Evolutionary conservation across 2,797 vertebrate species (phyloP), one percentile per base, ranked within the genome.

Genomic region (Dipus sagitta): DNA sequence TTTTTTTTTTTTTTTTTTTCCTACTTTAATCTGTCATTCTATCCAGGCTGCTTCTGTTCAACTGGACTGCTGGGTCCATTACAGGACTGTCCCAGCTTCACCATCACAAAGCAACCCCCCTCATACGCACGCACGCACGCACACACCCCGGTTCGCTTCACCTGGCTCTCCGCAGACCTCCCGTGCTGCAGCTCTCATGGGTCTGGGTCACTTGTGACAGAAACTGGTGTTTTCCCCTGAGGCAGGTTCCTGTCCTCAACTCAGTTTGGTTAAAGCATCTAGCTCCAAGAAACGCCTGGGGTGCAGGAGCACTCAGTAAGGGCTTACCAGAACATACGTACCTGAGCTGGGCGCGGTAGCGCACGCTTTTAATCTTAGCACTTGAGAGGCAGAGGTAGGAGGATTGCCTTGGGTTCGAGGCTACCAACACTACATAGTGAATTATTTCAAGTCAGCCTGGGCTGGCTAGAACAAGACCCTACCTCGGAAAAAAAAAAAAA

Each of bases 1-100:
- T 90, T 83, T 62, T 86, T 42, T n/a, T 9, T 24, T 90, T 83
- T 62, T 86, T 42, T 9, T 24, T 90, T 83, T 62, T 86, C 32
- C 82, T 74, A 28, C 28, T 90, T 70, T 88, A 74, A 42, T 70
- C 54, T 52, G 34, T 89, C 74, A 72, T 74, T 77, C 28, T 34
- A 77, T 21, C 21, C 2, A 1, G 32, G 75, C 14, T 78, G 3
- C 26, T 74, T 94, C 62, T 64, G 68, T 32, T 58, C 52, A n/a
- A 11, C 32, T 11, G 68, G 68, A 74, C 18, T 28, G 8, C 60
- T n/a, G 64, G n/a, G 62, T 42, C 79, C 38, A 68, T 79, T 52
- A 71, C 0, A 34, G 70, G 68, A 28, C 82, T 71, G 30, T 54
- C 54, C 54, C 54, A 14, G 54, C 54, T 14, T 78, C 58, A 72